Percentiles rank a stretch among this genome's conserved stretches.
These are phyloP conservation scores for Lepisosteus osseus DNA, from an alignment of 2,113 vertebrate genomes.

Conservation along the genomic window DNA sequence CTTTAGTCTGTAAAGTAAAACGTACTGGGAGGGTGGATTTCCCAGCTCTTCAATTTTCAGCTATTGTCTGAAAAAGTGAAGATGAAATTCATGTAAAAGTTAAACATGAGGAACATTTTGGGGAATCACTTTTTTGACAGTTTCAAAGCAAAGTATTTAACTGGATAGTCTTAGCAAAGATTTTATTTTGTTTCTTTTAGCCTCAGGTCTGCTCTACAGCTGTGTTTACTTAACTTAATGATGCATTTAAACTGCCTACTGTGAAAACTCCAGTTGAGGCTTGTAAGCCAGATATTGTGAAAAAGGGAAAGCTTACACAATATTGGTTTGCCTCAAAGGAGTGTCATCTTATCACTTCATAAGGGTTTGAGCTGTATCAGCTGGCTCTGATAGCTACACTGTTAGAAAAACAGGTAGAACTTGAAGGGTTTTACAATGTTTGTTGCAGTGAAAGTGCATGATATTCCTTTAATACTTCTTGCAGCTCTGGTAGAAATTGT, in stretches of 20 bases:
- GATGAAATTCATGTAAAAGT: no score
- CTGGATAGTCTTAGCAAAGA: not conserved
- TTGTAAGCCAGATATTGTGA: not conserved
- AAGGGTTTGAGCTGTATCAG: not conserved
- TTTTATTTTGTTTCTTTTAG: not conserved
- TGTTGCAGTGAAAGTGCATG: not conserved
- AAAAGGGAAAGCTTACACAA: not conserved
- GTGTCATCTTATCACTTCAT: not conserved
- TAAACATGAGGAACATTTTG: no score
- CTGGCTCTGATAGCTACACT: not conserved
- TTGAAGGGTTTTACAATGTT: not conserved
- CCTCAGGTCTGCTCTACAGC: not conserved
- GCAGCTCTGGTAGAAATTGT: not conserved
- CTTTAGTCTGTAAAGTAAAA: no score
- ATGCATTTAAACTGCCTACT: not conserved
- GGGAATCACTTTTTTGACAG: no score
- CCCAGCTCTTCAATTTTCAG: no score
- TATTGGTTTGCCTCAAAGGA: not conserved
- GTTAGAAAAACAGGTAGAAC: not conserved
- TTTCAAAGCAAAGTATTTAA: no score
- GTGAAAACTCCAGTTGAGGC: not conserved
- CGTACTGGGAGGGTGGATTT: no score
- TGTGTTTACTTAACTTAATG: constrained; percentile 4
- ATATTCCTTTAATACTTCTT: not conserved
- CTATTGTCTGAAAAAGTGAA: no score